Evolutionary conservation across 2,888 invertebrate genomes (phyloP).

Genomic region (Agonopterix subpropinquella): DNA sequence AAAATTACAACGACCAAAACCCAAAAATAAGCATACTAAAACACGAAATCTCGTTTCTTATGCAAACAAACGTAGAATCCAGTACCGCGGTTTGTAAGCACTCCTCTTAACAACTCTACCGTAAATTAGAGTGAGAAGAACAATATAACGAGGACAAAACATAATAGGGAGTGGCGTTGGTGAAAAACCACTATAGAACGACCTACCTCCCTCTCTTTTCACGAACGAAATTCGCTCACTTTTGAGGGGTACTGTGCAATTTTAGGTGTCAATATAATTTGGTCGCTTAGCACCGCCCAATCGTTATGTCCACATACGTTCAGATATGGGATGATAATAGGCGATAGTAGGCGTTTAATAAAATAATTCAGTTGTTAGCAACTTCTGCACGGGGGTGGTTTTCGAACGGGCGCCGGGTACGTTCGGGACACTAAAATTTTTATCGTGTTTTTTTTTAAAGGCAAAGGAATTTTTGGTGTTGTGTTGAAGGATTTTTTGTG

Average conservation of each 20-base stretch:
- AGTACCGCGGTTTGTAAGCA: constrained; percentile 29
- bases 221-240: not conserved
- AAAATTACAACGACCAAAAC: not conserved
- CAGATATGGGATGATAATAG: constrained; percentile 62
- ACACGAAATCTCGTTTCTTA: constrained; percentile 13
- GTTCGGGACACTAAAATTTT: constrained; percentile 17
- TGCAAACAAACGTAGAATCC: constrained; percentile 24
- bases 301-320: constrained; percentile 50
- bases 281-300: constrained; percentile 49
- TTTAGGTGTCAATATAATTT: constrained; percentile 15
- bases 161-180: constrained; percentile 34
- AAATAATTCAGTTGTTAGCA: constrained; percentile 67
- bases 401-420: constrained; percentile 20
- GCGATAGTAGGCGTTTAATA: constrained; percentile 51
- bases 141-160: constrained; percentile 22
- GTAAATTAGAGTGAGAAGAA: constrained; percentile 19
- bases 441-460: constrained; percentile 13
- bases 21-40: constrained; percentile 21
- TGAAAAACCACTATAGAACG: constrained; percentile 18
- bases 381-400: constrained; percentile 34
- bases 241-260: not conserved
- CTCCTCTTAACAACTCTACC: too few species aligned
- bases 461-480: constrained; percentile 2
- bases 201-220: constrained; percentile 10
- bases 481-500: constrained; percentile 10